Evolutionary conservation across 35 echinoderm and acorn worm species (phyloP).

Genomic region (Ptychodera flava): DNA sequence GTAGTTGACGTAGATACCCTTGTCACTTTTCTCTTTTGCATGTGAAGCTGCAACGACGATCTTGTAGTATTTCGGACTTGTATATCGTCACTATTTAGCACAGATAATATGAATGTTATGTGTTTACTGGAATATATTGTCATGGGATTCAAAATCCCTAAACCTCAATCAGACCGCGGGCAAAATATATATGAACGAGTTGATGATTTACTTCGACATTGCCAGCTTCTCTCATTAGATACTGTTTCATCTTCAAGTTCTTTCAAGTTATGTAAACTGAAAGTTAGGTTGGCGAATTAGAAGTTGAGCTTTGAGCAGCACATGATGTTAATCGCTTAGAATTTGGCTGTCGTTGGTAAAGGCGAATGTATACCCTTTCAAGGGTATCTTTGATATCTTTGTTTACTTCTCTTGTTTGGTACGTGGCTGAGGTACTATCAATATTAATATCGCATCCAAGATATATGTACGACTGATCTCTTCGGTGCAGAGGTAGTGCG

Average conservation of each 20-base stretch:
- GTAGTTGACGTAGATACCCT: too few relatives aligned
- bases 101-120: too few relatives aligned
- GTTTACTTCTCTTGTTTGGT: background rate
- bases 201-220: too few relatives aligned
- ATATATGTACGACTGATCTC: background rate
- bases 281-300: background rate
- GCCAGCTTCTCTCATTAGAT: too few relatives aligned
- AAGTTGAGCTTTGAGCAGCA: background rate
- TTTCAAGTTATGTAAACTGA: background rate
- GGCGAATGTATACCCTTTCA: background rate
- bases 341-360: background rate
- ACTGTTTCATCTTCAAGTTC: background rate
- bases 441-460: background rate
- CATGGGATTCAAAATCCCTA: too few relatives aligned
- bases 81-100: too few relatives aligned
- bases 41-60: too few relatives aligned
- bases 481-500: background rate
- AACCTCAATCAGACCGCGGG: too few relatives aligned
- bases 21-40: too few relatives aligned
- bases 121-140: too few relatives aligned
- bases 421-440: background rate
- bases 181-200: too few relatives aligned
- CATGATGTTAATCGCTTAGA: background rate
- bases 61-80: too few relatives aligned
- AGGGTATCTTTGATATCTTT: background rate